Conservation (phyloP, 2,888 invertebrate genomes). For the Tubulanus polymorphus region DNA sequence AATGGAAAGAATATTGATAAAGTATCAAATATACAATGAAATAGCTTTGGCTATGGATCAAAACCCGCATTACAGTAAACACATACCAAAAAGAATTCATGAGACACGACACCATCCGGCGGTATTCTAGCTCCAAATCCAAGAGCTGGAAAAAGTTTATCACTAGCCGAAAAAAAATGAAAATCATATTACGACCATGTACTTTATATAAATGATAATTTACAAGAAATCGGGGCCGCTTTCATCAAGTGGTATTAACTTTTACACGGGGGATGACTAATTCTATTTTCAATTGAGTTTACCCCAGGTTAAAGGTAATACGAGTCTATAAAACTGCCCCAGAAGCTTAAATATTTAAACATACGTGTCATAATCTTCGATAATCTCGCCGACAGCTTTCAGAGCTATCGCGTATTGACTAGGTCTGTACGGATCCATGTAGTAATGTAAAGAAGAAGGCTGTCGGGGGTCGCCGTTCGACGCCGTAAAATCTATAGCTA, state of each 20-base stretch:
- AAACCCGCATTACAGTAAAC: no score
- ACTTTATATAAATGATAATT: not conserved
- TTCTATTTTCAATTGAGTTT: no score
- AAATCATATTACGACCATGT: not conserved
- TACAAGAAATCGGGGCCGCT: no score
- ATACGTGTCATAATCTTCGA: constrained; percentile 56
- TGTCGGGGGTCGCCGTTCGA: constrained; percentile 53
- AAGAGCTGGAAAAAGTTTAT: constrained; percentile 59
- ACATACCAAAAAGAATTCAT: constrained; percentile 56
- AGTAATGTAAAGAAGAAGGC: constrained; percentile 53
- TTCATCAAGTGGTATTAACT: no score
- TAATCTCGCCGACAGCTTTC: constrained; percentile 54
- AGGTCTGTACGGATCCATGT: constrained; percentile 49
- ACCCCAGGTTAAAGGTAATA: no score
- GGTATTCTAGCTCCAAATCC: constrained; percentile 59
- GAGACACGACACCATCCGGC: constrained; percentile 55
- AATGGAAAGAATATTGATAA: no score
- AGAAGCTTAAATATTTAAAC: no score
- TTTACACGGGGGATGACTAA: no score
- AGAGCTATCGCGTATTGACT: constrained; percentile 58
- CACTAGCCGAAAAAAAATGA: constrained; percentile 38
- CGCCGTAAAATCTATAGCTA: constrained; percentile 57
- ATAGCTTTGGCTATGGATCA: no score
- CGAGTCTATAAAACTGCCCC: no score
- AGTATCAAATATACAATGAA: no score